Conservation (phyloP, 2,113 vertebrate genomes). For the Campylorhamphus procurvoides region DNA sequence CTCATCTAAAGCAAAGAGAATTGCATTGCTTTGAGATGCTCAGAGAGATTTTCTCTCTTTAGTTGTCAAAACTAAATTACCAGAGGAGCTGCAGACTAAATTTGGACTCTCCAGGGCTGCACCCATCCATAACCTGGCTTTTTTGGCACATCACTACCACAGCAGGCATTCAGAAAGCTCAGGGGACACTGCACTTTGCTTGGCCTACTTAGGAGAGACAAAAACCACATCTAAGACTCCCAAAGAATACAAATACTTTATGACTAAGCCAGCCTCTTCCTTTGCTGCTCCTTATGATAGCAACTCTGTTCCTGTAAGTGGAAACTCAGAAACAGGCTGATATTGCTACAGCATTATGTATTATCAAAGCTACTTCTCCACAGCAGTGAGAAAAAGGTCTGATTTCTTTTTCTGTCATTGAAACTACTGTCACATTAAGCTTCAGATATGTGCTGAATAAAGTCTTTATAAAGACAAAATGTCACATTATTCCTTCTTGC, state of each 20-base stretch:
- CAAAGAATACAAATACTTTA: conserved; percentile 42
- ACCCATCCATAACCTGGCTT: conserved; percentile 67
- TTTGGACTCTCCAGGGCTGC: conserved; percentile 59
- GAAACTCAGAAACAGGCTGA: background rate
- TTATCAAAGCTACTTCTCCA: background rate
- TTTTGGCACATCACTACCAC: conserved; percentile 48
- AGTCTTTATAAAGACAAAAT: background rate
- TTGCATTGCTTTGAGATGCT: background rate
- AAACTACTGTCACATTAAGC: background rate
- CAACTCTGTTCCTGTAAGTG: background rate
- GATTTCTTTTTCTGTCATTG: background rate
- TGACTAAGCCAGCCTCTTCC: conserved; percentile 33
- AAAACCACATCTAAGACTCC: conserved; percentile 30
- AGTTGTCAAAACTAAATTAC: conserved; percentile 8
- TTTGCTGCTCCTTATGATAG: background rate
- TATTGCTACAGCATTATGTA: background rate
- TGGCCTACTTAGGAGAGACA: conserved; percentile 67
- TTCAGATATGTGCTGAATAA: background rate
- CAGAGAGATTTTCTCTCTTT: conserved; percentile 14
- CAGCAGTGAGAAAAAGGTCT: background rate
- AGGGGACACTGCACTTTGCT: conserved; percentile 26
- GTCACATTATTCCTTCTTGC: background rate
- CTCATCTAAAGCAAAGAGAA: background rate
- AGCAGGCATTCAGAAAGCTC: conserved; percentile 35
- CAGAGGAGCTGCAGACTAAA: conserved; percentile 61